Conservation (phyloP, 1,140 invertebrate species). For the Cherax quadricarinatus region DNA sequence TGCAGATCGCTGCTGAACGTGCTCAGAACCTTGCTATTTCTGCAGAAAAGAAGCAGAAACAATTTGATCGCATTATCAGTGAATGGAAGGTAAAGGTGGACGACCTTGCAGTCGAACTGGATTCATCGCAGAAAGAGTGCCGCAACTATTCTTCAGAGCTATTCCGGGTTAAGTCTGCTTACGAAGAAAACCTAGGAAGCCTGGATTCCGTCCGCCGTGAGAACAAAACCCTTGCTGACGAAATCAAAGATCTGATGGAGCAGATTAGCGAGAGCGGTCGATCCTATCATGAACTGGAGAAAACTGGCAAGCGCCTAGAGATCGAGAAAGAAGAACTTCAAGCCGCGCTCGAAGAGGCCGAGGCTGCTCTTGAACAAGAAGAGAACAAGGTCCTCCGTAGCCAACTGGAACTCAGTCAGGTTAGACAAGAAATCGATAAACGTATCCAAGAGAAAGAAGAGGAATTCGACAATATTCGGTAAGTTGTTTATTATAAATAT, state of each 20-base stretch:
- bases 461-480: conserved; percentile 81
- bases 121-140: conserved; percentile 57
- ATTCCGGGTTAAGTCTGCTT: conserved; percentile 58
- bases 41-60: conserved; percentile 54
- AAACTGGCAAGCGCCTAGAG: conserved; percentile 50
- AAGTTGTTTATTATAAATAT: conserved; percentile 76
- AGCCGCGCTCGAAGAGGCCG: conserved; percentile 62
- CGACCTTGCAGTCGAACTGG: conserved; percentile 77
- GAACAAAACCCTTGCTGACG: conserved; percentile 81
- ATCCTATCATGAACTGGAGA: conserved; percentile 54
- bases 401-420: conserved; percentile 61
- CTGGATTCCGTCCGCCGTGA: conserved; percentile 82
- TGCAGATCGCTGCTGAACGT: conserved; percentile 79
- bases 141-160: conserved; percentile 61
- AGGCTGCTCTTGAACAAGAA: conserved; percentile 57
- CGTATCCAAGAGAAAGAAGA: conserved; percentile 66
- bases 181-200: conserved; percentile 76
- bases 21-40: conserved; percentile 40
- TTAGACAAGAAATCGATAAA: conserved; percentile 59
- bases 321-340: conserved; percentile 64
- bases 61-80: conserved; percentile 95
- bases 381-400: conserved; percentile 62
- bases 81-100: conserved; percentile 99
- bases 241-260: conserved; percentile 65
- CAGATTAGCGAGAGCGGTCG: conserved; percentile 64